Evolutionary conservation across 2,113 vertebrate genomes (phyloP).

Genomic region (Rattus rattus): DNA sequence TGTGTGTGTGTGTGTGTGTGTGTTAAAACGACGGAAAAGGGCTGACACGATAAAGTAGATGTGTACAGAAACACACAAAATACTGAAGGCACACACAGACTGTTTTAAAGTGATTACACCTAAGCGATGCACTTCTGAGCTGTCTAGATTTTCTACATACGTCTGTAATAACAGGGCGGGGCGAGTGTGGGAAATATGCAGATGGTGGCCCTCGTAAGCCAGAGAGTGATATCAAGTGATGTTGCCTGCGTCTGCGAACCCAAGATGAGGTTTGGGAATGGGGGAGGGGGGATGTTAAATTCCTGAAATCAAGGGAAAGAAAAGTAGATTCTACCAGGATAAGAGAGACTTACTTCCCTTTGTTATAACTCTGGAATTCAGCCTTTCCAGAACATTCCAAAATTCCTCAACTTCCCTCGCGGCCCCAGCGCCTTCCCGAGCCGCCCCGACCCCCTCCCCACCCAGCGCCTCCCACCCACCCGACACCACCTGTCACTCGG

Average conservation of each 20-base stretch:
- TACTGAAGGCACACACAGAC: constrained; percentile 4
- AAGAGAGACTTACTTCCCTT: neutral
- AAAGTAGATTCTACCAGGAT: neutral
- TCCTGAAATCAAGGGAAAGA: neutral
- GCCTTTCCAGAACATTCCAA: neutral
- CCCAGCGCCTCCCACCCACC: neutral
- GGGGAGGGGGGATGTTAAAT: neutral
- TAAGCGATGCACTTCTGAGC: neutral
- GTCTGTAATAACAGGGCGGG: neutral
- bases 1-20: too few species aligned
- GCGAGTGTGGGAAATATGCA: neutral
- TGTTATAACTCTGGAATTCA: neutral
- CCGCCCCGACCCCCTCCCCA: too few species aligned
- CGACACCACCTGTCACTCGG: neutral
- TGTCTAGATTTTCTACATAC: neutral
- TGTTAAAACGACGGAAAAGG: constrained; percentile 12
- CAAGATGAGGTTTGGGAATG: neutral
- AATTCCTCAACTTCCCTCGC: neutral
- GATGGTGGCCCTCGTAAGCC: neutral
- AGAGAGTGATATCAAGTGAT: neutral
- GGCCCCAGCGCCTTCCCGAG: neutral
- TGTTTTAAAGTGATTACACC: neutral
- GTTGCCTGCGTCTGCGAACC: neutral
- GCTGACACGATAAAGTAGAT: neutral
- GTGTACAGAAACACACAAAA: neutral